Evolutionary conservation across 1,140 invertebrate genomes (phyloP), one percentile per base, ranked within the genome.

Genomic region (Heliconius melpomene): DNA sequence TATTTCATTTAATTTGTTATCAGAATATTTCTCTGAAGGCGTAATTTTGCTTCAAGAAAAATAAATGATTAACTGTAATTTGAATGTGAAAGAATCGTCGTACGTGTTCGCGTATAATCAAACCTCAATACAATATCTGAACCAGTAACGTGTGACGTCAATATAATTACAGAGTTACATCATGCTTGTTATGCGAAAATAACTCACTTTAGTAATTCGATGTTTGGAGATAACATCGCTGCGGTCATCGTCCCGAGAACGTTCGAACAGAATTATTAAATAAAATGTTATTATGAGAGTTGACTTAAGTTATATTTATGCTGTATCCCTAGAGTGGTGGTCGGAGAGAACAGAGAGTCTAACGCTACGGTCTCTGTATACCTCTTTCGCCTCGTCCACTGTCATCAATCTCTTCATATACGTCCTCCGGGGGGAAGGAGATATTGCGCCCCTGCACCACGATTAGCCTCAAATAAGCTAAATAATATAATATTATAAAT

Each of bases 161-260:
- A 40, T 77, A 72, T 72, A 72, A 83, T 83, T 81, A 76, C 57
- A 66, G 50, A 40, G 32, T 82, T 85, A 85, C 81, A 86, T 83
- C 84, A 84, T 83, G 75, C 81, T 78, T 76, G 78, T 85, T 80
- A 82, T 60, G 83, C 81, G 78, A 86, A 84, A 86, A 86, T 84
- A 81, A 86, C 83, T 78, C 74, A 79, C 70, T 81, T 76, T 84
- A 84, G 78, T 74, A 73, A 78, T 75, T 86, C 79, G 74, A 80
- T 83, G 79, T 80, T 74, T 81, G 36, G 76, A 81, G 84, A 86
- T 86, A 84, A 81, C 29, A 84, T 85, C 82, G 32, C 78, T 75
- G 79, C 78, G 84, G 82, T 85, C 82, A 75, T 79, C 74, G 82
- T 46, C 75, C 82, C 29, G 72, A 32, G 54, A 70, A 73, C 57